Conservation (phyloP, 2,113 vertebrate genomes). For the Dicaeum eximium region DNA sequence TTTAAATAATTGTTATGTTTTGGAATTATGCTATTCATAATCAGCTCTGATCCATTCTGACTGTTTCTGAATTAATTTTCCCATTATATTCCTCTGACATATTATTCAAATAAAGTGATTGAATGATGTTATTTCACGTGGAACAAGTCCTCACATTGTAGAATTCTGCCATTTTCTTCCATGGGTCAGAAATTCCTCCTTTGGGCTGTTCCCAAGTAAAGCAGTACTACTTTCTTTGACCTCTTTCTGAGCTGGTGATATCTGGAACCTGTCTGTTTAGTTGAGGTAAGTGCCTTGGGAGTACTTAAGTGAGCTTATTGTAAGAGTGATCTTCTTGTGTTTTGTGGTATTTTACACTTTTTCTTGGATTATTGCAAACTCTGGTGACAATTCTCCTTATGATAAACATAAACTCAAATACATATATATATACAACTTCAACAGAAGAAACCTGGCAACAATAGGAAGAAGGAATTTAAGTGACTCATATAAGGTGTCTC, state of each 20-base stretch:
- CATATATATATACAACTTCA: not conserved
- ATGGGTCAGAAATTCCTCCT: not conserved
- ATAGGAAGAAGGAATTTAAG: not conserved
- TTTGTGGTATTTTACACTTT: not conserved
- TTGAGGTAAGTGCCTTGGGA: not conserved
- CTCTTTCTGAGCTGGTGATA: not conserved
- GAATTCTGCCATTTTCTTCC: not conserved
- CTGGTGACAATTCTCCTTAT: not conserved
- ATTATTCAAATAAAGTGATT: not conserved
- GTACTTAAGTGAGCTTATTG: not conserved
- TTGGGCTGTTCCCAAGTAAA: not conserved
- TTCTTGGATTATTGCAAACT: not conserved
- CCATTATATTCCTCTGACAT: not conserved
- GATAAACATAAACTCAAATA: not conserved
- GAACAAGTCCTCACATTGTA: not conserved
- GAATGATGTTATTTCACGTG: not conserved
- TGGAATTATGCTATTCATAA: not conserved
- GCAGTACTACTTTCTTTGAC: not conserved
- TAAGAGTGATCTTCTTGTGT: not conserved
- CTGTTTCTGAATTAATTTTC: not conserved
- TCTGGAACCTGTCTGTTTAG: not conserved
- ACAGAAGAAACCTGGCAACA: not conserved
- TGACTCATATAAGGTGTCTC: not conserved
- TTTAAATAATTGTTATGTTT: not conserved
- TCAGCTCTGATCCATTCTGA: not conserved